These are phyloP conservation scores for Paragorgia papillata DNA, from an alignment of 92 coral and sea anemone species.

Conservation along the genomic window DNA sequence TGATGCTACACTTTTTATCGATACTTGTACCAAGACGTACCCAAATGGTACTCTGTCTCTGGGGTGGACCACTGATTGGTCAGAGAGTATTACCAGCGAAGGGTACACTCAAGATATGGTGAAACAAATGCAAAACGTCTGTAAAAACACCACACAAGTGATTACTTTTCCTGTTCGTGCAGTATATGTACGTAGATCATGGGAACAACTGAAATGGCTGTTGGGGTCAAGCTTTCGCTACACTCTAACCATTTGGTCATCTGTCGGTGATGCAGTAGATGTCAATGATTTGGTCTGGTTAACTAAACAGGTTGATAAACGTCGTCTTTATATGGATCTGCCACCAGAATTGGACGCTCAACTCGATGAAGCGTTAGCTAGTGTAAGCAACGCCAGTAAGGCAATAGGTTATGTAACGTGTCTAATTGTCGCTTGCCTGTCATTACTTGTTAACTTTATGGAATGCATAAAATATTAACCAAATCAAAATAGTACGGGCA, in stretches of 20 bases:
- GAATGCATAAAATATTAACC: conserved; percentile 6
- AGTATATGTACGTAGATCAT: conserved; percentile 61
- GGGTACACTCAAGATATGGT: conserved; percentile 68
- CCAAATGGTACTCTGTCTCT: conserved; percentile 75
- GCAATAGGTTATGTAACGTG: not conserved
- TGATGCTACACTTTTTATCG: conserved; percentile 63
- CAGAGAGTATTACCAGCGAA: conserved; percentile 22
- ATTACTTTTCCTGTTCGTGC: conserved; percentile 87
- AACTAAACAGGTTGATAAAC: conserved; percentile 55
- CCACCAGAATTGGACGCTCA: conserved; percentile 63
- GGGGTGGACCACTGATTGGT: conserved; percentile 80
- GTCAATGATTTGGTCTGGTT: conserved; percentile 62
- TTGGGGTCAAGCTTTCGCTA: conserved; percentile 66
- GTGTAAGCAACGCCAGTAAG: not conserved
- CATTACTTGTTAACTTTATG: not conserved
- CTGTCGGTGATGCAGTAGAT: conserved; percentile 59
- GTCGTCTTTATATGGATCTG: conserved; percentile 77
- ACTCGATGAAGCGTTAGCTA: conserved; percentile 37
- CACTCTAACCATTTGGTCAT: conserved; percentile 84
- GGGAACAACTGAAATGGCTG: conserved; percentile 74
- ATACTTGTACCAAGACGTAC: conserved; percentile 59
- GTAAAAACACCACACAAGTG: conserved; percentile 56
- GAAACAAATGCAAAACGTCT: conserved; percentile 67
- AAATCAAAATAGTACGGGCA: too few species aligned
- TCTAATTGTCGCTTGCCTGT: conserved; percentile 7